These are phyloP conservation scores for Epistrophella euchroma DNA, from an alignment of 2,888 invertebrate species.

Conservation along the genomic window DNA sequence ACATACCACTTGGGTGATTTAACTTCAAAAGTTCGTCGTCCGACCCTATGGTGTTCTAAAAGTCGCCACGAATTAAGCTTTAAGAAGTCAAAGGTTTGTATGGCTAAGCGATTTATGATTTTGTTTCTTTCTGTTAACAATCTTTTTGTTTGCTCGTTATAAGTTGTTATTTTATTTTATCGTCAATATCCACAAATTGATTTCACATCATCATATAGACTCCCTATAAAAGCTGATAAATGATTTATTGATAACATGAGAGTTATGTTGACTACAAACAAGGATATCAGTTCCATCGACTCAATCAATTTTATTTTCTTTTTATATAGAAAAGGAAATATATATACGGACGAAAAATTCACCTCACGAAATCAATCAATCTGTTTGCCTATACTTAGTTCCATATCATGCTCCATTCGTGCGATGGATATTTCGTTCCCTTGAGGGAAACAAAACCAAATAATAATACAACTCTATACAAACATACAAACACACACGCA, in stretches of 20 bases:
- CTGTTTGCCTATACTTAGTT: conserved; percentile 52
- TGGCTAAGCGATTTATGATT: neutral
- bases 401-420: conserved; percentile 9
- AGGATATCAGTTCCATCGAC: conserved; percentile 40
- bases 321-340: neutral
- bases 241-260: conserved; percentile 32
- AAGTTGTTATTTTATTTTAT: neutral
- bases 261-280: conserved; percentile 39
- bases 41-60: neutral
- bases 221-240: neutral
- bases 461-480: neutral
- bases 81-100: neutral
- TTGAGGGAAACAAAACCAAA: neutral
- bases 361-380: conserved; percentile 74
- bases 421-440: neutral
- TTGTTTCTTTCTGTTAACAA: neutral
- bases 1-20: too few species aligned
- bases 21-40: too few species aligned
- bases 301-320: conserved; percentile 23
- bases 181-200: conserved; percentile 4
- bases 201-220: conserved; percentile 12
- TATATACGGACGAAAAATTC: conserved; percentile 37
- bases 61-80: neutral
- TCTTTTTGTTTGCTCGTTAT: neutral
- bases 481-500: neutral